Conservation (phyloP, 2,113 vertebrate genomes). For the Boleophthalmus pectinirostris region DNA sequence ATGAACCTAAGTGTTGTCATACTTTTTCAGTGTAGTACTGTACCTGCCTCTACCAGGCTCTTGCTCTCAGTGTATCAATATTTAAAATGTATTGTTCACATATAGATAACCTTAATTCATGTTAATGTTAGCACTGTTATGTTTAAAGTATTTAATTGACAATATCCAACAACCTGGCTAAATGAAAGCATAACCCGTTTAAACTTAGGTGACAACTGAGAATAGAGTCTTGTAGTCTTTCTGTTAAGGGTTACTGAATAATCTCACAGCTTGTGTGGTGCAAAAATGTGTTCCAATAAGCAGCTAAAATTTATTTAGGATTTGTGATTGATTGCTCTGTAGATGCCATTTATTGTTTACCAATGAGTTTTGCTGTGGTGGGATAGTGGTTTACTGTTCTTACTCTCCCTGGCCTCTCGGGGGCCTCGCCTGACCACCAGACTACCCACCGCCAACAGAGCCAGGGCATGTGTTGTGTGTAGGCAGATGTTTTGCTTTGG, state of each 20-base stretch:
- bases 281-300: slow-evolving; percentile 87
- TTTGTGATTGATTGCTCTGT: slow-evolving; percentile 96
- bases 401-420: slow-evolving; percentile 86
- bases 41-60: slow-evolving; percentile 66
- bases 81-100: slow-evolving; percentile 77
- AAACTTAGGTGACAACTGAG: slow-evolving; percentile 59
- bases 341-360: slow-evolving; percentile 95
- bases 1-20: slow-evolving; percentile 64
- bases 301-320: slow-evolving; percentile 92
- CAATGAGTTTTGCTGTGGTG: slow-evolving; percentile 92
- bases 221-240: slow-evolving; percentile 85
- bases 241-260: slow-evolving; percentile 79
- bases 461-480: slow-evolving; percentile 94
- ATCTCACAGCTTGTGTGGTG: slow-evolving; percentile 90
- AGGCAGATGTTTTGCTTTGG: slow-evolving; percentile 97
- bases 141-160: slow-evolving; percentile 65
- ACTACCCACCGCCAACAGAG: slow-evolving; percentile 83
- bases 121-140: slow-evolving; percentile 66
- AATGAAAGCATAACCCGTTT: slow-evolving; percentile 59
- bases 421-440: slow-evolving; percentile 78
- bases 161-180: slow-evolving; percentile 60
- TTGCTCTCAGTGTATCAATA: slow-evolving; percentile 75
- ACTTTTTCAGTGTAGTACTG: slow-evolving; percentile 75
- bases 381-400: slow-evolving; percentile 97
- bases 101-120: slow-evolving; percentile 69